Evolutionary conservation across 2,113 vertebrate genomes (phyloP).

Genomic region (Amazona vittata): DNA sequence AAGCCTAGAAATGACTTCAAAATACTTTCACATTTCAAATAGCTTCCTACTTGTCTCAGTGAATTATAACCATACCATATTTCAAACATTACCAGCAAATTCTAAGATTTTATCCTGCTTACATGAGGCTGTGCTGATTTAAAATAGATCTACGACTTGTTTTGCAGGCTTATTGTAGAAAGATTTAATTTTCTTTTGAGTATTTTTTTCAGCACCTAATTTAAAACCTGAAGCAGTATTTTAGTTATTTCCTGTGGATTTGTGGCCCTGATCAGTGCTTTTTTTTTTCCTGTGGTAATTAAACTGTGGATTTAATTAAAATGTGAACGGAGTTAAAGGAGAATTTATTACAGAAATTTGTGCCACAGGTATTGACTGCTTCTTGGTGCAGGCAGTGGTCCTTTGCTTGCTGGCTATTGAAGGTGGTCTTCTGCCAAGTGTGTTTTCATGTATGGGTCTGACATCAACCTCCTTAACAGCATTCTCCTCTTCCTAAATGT

Average conservation of each 20-base stretch:
- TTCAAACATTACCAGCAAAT: not conserved
- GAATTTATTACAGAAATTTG: not conserved
- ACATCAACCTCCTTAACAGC: not conserved
- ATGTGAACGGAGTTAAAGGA: not conserved
- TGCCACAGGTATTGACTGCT: not conserved
- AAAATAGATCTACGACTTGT: not conserved
- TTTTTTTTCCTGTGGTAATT: not conserved
- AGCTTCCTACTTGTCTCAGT: not conserved
- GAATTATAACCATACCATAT: not conserved
- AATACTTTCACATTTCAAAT: not conserved
- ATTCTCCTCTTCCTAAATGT: not conserved
- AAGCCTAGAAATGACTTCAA: not conserved
- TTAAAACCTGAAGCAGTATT: not conserved
- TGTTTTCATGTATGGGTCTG: not conserved
- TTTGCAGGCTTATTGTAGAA: not conserved
- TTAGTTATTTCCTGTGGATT: not conserved
- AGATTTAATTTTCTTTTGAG: not conserved
- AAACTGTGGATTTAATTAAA: slow-evolving; percentile 31
- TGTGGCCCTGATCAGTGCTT: not conserved
- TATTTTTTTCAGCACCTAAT: not conserved
- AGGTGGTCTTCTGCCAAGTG: not conserved
- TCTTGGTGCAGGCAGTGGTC: not conserved
- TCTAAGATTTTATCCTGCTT: not conserved
- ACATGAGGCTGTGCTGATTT: not conserved
- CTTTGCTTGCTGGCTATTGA: not conserved